Percentiles rank a stretch among this genome's conserved stretches.
These are phyloP conservation scores for Altica lythri DNA, from an alignment of 2,888 invertebrate species.

Conservation along the genomic window DNA sequence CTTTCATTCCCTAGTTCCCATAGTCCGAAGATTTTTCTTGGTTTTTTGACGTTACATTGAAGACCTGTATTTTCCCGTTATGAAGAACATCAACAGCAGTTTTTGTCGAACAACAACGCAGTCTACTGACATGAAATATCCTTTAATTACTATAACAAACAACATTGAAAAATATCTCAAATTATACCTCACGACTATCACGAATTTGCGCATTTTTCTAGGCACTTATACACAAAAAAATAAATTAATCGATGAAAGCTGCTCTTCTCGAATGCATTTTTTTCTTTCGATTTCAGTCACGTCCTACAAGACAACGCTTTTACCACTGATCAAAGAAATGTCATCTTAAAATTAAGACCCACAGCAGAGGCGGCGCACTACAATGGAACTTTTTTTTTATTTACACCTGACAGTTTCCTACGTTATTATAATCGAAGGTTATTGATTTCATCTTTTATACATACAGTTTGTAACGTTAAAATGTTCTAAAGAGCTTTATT, in stretches of 20 bases:
- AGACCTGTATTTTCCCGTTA: slow-evolving; percentile 14
- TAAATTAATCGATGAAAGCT: slow-evolving; percentile 33
- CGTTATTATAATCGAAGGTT: no score
- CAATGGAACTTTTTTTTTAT: no score
- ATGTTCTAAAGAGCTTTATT: no score
- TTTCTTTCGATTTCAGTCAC: slow-evolving; percentile 27
- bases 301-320: slow-evolving; percentile 12
- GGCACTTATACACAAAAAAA: slow-evolving; percentile 24
- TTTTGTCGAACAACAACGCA: slow-evolving; percentile 3
- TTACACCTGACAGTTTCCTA: no score
- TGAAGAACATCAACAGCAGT: slow-evolving; percentile 9
- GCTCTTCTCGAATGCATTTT: slow-evolving; percentile 19
- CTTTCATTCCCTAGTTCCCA: slow-evolving; percentile 13
- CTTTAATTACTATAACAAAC: slow-evolving; percentile 25
- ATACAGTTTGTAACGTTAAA: no score
- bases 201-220: slow-evolving; percentile 28
- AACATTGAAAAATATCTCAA: slow-evolving; percentile 28
- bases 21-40: slow-evolving; percentile 7
- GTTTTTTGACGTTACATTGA: slow-evolving; percentile 7
- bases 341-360: slow-evolving; percentile 11
- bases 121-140: slow-evolving; percentile 16
- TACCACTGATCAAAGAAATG: slow-evolving; percentile 4
- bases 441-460: no score
- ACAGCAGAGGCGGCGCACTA: not conserved
- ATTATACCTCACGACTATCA: slow-evolving; percentile 29